phyloP scores from a whole-genome alignment of 92 coral and sea anemone species.

The Isaurus tuberculatus region DNA sequence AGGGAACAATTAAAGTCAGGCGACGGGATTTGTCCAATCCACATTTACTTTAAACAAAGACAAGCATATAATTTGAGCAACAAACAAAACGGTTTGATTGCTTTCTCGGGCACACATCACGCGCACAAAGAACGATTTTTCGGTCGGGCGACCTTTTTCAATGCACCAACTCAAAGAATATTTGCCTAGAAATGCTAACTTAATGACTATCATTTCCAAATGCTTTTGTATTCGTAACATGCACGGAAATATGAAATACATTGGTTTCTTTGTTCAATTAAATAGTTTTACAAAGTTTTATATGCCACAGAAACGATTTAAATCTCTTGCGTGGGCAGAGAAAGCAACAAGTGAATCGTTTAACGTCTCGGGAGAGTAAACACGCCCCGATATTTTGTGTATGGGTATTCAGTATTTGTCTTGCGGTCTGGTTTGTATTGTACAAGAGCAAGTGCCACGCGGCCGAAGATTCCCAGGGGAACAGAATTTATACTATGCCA shows the following conservation, averaged over 20 bases:
- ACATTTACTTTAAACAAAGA: conserved; percentile 14
- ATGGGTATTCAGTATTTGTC: conserved; percentile 23
- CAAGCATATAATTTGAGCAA: conserved; percentile 1
- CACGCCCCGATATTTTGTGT: neutral
- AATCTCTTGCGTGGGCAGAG: conserved; percentile 1
- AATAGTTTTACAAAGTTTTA: neutral
- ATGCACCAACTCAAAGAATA: neutral
- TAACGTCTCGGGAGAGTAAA: neutral
- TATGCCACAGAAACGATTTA: neutral
- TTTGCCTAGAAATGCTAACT: neutral
- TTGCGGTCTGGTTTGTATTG: conserved; percentile 16
- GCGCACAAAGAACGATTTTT: conserved; percentile 21
- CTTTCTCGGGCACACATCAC: conserved; percentile 27
- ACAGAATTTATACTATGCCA: neutral
- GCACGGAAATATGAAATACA: neutral
- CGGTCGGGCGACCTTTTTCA: conserved; percentile 44
- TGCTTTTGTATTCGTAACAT: neutral
- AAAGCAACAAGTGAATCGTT: neutral
- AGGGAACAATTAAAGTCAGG: conserved; percentile 41
- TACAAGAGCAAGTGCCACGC: conserved; percentile 25
- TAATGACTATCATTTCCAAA: neutral
- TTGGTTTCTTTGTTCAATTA: neutral
- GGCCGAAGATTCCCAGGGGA: conserved; percentile 34
- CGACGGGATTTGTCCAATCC: conserved; percentile 30
- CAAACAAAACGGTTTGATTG: conserved; percentile 27